These are phyloP conservation scores for Apteryx owenii DNA, from an alignment of 2,113 vertebrate genomes.

Conservation along the genomic window DNA sequence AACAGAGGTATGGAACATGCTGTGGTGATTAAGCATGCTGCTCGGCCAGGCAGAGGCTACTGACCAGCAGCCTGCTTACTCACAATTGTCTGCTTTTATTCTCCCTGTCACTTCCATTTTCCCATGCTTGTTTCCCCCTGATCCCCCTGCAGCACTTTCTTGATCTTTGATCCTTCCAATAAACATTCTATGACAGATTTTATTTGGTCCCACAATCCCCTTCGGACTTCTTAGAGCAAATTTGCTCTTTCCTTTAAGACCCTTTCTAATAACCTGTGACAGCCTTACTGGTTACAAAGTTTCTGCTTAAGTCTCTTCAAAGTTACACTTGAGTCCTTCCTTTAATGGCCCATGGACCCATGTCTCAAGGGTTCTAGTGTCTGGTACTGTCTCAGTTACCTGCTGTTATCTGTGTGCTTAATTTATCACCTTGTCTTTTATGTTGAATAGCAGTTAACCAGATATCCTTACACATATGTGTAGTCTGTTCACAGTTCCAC, in stretches of 20 bases:
- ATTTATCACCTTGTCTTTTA: not conserved
- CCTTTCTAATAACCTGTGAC: not conserved
- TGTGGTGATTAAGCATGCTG: accelerated
- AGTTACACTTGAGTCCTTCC: not conserved
- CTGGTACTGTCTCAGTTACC: not conserved
- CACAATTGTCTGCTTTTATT: not conserved
- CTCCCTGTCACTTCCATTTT: not conserved
- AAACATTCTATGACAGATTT: not conserved
- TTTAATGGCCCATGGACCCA: not conserved
- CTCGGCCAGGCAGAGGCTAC: not conserved
- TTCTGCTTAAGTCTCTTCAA: not conserved
- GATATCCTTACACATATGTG: not conserved
- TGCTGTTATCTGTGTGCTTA: not conserved
- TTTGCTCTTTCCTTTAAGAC: not conserved
- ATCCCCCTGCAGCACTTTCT: not conserved
- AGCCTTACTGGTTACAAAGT: not conserved
- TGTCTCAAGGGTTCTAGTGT: not conserved
- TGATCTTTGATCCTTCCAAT: not conserved
- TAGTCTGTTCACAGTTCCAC: not conserved
- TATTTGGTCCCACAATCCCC: not conserved
- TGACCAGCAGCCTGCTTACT: not conserved
- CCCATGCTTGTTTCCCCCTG: not conserved
- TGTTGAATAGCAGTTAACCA: not conserved
- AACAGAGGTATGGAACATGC: not conserved
- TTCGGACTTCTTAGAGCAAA: not conserved